Evolutionary conservation across 1,140 invertebrate genomes (phyloP), one percentile per base, ranked within the genome.

Genomic region (Neuroterus valhalla): DNA sequence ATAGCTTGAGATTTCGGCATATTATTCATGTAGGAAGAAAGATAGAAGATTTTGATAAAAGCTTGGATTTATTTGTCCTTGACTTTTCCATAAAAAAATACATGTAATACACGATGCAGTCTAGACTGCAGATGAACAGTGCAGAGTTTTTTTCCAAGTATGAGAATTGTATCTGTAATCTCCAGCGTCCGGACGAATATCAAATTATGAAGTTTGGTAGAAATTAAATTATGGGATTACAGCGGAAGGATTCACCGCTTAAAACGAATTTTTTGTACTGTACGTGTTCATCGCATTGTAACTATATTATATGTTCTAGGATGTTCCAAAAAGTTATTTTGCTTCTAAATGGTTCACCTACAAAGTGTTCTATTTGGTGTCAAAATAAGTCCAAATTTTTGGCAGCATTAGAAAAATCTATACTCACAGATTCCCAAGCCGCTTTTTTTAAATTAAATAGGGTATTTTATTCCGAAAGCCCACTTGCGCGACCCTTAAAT

Each of bases 21-120:
- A 38, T 38, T 38, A 6, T 38, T 1, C 1, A 10, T 38, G 10
- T 38, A 10, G 5, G 10, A 8, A 38, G 8, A 38, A 38, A 38
- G 10, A 38, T 38, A 8, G 6, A 8, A 38, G 31, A 38, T 72
- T 72, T 73, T 82, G 66, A 74, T 84, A 86, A 86, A 87, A 87
- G 84, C 84, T 85, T 85, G 82, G 78, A 85, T 87, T 87, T 85
- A 84, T 85, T 84, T 62, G 14, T 62, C 55, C 77, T 71, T 82
- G 79, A 83, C 77, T 82, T 78, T 78, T 85, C 83, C 80, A 87
- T 88, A 87, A 87, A 88, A 88, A 88, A 88, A 88, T 87, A 88
- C 85, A 87, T 87, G 84, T 85, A 81, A 79, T 88, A 83, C 84
- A 82, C 81, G 74, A 76, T 84, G 80, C 70, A 78, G 80, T 84